Conservation (phyloP, 2,113 vertebrate species). For the Myrmecobius fasciatus region DNA sequence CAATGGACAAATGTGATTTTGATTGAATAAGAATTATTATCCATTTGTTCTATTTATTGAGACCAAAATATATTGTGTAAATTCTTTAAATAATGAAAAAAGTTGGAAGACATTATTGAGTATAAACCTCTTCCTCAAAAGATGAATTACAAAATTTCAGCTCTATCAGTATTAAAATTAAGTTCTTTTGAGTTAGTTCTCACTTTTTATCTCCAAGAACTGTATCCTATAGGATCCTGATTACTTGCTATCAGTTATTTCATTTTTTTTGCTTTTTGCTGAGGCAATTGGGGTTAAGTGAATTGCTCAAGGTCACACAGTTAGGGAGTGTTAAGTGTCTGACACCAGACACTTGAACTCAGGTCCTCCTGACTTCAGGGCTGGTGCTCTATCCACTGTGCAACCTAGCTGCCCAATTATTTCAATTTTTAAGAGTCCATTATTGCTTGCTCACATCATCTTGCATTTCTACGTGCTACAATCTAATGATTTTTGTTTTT, state of each 20-base stretch:
- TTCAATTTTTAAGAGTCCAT: neutral
- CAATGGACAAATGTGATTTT: neutral
- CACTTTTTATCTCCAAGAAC: constrained; percentile 12
- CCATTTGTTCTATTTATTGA: neutral
- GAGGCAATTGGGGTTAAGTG: too few species aligned
- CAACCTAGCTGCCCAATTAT: too few species aligned
- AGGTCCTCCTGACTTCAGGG: too few species aligned
- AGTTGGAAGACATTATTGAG: neutral
- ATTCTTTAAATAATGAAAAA: neutral
- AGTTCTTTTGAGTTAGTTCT: constrained; percentile 12
- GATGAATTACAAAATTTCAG: neutral
- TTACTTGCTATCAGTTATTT: constrained; percentile 3
- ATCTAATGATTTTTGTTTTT: neutral
- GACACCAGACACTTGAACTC: too few species aligned
- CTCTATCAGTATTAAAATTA: neutral
- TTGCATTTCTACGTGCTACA: neutral
- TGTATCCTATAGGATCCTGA: constrained; percentile 35
- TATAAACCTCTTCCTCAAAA: neutral
- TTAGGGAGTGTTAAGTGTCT: too few species aligned
- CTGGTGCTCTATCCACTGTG: too few species aligned
- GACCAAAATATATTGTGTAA: neutral
- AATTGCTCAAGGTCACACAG: too few species aligned
- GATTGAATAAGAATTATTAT: neutral
- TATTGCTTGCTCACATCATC: neutral
- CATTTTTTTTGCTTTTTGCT: too few species aligned